Evolutionary conservation across 2,888 invertebrate genomes (phyloP).

Genomic region (Clivina fossor): DNA sequence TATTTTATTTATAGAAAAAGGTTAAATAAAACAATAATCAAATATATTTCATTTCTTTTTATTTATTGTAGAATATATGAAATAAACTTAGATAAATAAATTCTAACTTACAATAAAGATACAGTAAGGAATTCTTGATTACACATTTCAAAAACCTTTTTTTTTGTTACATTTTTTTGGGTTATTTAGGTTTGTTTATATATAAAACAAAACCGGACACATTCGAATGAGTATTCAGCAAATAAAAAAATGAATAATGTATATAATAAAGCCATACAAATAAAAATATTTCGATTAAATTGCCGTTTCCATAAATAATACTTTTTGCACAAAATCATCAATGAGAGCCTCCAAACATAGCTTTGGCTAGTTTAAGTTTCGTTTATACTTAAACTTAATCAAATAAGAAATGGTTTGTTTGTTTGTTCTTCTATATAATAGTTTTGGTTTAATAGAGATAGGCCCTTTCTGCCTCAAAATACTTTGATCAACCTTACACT

Average conservation of each 20-base stretch:
- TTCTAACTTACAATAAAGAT: constrained; percentile 32
- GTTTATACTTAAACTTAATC: too few relatives aligned
- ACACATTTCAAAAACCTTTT: constrained; percentile 21
- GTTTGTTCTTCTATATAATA: too few relatives aligned
- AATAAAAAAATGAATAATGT: constrained; percentile 8
- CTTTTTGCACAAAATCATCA: too few relatives aligned
- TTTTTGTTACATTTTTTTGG: background rate
- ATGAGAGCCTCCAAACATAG: too few relatives aligned
- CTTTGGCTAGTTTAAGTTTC: too few relatives aligned
- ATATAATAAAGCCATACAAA: background rate
- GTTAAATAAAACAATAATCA: constrained; percentile 16
- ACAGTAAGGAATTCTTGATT: constrained; percentile 26
- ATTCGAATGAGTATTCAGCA: constrained; percentile 22
- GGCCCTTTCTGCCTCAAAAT: too few relatives aligned
- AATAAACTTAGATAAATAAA: constrained; percentile 32
- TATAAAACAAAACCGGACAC: constrained; percentile 9
- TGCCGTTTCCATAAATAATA: constrained; percentile 15
- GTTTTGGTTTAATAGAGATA: too few relatives aligned
- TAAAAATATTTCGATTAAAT: constrained; percentile 10
- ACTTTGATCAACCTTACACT: too few relatives aligned
- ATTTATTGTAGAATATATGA: constrained; percentile 32
- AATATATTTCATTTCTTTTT: constrained; percentile 18
- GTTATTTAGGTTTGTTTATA: constrained; percentile 12
- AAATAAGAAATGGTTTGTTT: too few relatives aligned
- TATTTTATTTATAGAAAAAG: constrained; percentile 2